A percentile compares a stretch with the other conserved stretches of the same genome.
phyloP scores from a whole-genome alignment of 53 echinoderm and acorn worm genomes.

The Antedon mediterranea region DNA sequence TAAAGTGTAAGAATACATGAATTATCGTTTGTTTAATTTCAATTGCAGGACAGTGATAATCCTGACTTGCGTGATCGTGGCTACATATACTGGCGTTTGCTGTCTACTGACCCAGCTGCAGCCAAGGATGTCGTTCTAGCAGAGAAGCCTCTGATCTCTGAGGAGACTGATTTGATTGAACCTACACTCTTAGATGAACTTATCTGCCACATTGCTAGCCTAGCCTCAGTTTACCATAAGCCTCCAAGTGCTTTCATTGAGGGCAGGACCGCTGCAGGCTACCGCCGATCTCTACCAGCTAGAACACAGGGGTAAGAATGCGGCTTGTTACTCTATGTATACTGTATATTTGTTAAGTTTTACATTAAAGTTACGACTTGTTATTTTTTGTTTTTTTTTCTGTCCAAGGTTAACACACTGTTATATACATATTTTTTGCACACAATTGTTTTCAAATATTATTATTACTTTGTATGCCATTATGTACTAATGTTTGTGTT shows the following conservation, averaged over 20 bases:
- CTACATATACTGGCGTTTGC: constrained; percentile 96
- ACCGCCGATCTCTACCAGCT: constrained; percentile 53
- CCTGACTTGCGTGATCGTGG: constrained; percentile 94
- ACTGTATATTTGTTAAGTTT: too few relatives aligned
- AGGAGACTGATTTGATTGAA: constrained; percentile 94
- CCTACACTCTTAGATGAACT: constrained; percentile 92
- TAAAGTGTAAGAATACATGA: too few relatives aligned
- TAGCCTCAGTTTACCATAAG: constrained; percentile 98
- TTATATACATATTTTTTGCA: too few relatives aligned
- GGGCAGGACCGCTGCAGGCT: constrained; percentile 49
- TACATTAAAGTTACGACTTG: too few relatives aligned
- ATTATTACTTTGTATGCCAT: too few relatives aligned
- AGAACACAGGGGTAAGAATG: constrained; percentile 52
- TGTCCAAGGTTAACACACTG: too few relatives aligned
- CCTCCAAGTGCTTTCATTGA: constrained; percentile 97
- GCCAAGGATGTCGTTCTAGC: constrained; percentile 95
- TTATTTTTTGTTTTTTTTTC: too few relatives aligned
- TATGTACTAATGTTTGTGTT: neutral
- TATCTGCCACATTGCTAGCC: constrained; percentile 95
- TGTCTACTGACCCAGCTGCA: constrained; percentile 89
- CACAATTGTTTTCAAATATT: too few relatives aligned
- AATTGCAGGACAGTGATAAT: constrained; percentile 81
- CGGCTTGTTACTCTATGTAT: too few relatives aligned
- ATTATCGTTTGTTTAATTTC: too few relatives aligned
- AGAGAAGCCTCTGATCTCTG: constrained; percentile 96